These are phyloP conservation scores for Diadema setosum DNA, from an alignment of 35 echinoderm and acorn worm species.

Conservation along the genomic window DNA sequence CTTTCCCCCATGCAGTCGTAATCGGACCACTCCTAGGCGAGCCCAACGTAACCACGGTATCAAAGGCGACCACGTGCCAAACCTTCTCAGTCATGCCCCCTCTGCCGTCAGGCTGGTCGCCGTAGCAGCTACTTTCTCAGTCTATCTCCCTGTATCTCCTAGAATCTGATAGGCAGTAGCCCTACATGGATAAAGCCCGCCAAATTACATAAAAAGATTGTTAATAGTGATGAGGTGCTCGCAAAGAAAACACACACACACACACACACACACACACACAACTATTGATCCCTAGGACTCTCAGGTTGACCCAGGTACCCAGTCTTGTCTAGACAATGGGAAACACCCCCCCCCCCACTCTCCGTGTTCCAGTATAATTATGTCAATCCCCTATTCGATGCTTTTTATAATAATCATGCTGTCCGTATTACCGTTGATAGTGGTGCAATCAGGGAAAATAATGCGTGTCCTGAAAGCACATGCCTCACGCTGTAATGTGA, in stretches of 20 bases:
- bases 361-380: not conserved
- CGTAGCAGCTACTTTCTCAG: constrained; percentile 46
- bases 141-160: constrained; percentile 35
- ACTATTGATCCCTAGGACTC: too few species aligned
- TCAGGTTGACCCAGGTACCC: not conserved
- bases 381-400: constrained; percentile 36
- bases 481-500: not conserved
- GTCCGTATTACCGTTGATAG: constrained; percentile 55
- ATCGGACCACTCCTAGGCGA: not conserved
- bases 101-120: constrained; percentile 38
- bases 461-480: constrained; percentile 29
- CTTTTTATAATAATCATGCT: not conserved
- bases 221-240: not conserved
- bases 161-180: constrained; percentile 10
- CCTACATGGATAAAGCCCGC: constrained; percentile 17
- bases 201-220: constrained; percentile 17
- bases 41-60: too few species aligned
- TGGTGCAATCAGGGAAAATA: constrained; percentile 58
- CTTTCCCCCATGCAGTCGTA: not conserved
- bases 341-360: not conserved
- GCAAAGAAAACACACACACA: too few species aligned
- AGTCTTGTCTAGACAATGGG: not conserved
- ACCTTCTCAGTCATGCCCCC: not conserved
- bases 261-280: too few species aligned
- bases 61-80: not conserved